These are phyloP conservation scores for Melitaea athalia DNA, from an alignment of 2,888 invertebrate species.

Conservation along the genomic window DNA sequence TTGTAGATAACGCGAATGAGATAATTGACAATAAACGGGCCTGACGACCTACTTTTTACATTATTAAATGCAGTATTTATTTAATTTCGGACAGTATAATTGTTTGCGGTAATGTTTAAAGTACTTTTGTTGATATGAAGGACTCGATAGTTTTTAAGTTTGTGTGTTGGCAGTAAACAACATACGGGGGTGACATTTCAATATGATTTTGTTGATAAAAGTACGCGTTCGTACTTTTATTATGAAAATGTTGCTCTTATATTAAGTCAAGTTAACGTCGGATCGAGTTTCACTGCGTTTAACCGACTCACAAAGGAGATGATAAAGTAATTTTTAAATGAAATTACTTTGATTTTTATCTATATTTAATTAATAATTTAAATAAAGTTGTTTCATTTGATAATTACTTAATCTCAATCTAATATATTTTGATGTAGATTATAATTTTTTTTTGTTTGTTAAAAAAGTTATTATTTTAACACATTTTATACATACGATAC, in stretches of 20 bases:
- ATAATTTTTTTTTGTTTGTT: constrained; percentile 30
- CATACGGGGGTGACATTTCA: constrained; percentile 8
- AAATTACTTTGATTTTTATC: constrained; percentile 1
- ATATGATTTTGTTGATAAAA: constrained; percentile 4
- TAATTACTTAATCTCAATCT: constrained; percentile 27
- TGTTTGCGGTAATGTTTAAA: constrained; percentile 39
- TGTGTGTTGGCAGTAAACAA: constrained; percentile 19
- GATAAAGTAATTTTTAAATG: constrained; percentile 21
- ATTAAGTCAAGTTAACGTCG: constrained; percentile 12
- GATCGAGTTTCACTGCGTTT: neutral
- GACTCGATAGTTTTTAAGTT: constrained; percentile 38
- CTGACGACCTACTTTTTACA: constrained; percentile 54
- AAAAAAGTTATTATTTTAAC: constrained; percentile 36
- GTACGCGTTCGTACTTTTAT: constrained; percentile 13
- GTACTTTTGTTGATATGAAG: constrained; percentile 33
- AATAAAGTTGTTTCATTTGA: constrained; percentile 14
- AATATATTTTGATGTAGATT: constrained; percentile 35
- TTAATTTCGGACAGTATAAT: constrained; percentile 52
- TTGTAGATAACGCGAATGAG: constrained; percentile 76
- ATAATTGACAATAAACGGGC: constrained; percentile 82
- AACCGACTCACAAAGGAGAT: constrained; percentile 14
- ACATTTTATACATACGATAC: constrained; percentile 31
- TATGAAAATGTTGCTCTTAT: constrained; percentile 2
- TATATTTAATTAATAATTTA: constrained; percentile 9
- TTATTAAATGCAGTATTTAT: constrained; percentile 65